Conservation (phyloP, 2,113 vertebrate species). For the Rhipidura dahli region DNA sequence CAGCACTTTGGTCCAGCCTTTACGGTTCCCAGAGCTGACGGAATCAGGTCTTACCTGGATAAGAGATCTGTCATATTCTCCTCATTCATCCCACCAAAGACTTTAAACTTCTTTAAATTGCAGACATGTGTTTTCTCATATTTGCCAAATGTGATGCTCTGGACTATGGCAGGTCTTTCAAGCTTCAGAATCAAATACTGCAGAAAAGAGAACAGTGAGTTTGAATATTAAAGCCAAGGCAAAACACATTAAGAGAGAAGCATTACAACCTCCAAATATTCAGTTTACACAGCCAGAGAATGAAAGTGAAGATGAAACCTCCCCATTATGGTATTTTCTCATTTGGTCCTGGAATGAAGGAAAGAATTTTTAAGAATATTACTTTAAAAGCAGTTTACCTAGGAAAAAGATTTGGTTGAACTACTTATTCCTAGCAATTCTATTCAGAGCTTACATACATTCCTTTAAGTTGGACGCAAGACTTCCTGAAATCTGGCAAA, state of each 20-base stretch:
- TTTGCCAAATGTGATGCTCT: conserved; percentile 98
- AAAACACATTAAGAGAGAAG: neutral
- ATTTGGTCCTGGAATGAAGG: neutral
- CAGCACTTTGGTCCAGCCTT: conserved; percentile 6
- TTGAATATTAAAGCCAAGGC: neutral
- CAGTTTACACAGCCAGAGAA: neutral
- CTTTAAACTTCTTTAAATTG: conserved; percentile 99
- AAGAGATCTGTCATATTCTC: conserved; percentile 99
- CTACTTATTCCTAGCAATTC: conserved; percentile 3
- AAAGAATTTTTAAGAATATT: neutral
- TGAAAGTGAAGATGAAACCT: neutral
- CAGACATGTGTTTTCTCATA: conserved; percentile 99
- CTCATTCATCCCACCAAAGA: conserved; percentile 99
- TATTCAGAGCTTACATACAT: conserved; percentile 1
- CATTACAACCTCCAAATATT: neutral
- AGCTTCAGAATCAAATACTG: conserved; percentile 97
- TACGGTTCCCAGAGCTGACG: neutral
- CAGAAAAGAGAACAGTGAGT: neutral
- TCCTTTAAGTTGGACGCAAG: neutral
- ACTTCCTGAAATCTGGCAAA: conserved; percentile 44
- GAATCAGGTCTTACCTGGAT: conserved; percentile 84
- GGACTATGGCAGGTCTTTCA: conserved; percentile 94
- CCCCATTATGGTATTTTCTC: neutral
- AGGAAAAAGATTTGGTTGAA: neutral
- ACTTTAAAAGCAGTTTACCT: neutral